Conservation (phyloP, 2,113 vertebrate species). For the Psittacara wagleri region DNA sequence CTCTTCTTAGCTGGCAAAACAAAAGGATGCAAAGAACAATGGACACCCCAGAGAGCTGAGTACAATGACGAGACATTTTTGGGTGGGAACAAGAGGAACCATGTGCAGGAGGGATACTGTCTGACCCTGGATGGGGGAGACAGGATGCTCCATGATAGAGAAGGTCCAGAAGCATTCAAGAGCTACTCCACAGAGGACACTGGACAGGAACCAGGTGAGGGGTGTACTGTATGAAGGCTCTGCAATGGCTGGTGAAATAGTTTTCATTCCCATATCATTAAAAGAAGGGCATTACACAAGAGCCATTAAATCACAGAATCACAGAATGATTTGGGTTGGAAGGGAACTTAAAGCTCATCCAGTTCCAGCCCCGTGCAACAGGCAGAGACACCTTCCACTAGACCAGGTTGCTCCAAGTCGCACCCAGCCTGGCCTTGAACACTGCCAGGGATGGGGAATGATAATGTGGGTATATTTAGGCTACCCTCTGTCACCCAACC, state of each 20-base stretch:
- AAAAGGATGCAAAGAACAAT: background rate
- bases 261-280: background rate
- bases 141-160: background rate
- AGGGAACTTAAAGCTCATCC: background rate
- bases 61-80: background rate
- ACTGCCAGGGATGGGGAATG: background rate
- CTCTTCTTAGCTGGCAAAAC: background rate
- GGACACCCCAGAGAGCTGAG: background rate
- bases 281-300: background rate
- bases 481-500: background rate
- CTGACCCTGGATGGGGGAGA: background rate
- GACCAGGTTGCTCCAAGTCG: background rate
- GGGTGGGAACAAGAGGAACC: background rate
- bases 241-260: too few relatives aligned
- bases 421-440: background rate
- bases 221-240: accelerated
- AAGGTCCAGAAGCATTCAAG: background rate
- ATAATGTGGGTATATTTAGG: background rate
- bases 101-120: background rate
- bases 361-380: background rate
- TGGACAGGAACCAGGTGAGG: background rate
- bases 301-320: background rate
- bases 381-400: background rate
- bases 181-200: background rate
- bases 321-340: background rate